Evolutionary conservation across 2,888 invertebrate species (phyloP).

Genomic region (Celastrina argiolus): DNA sequence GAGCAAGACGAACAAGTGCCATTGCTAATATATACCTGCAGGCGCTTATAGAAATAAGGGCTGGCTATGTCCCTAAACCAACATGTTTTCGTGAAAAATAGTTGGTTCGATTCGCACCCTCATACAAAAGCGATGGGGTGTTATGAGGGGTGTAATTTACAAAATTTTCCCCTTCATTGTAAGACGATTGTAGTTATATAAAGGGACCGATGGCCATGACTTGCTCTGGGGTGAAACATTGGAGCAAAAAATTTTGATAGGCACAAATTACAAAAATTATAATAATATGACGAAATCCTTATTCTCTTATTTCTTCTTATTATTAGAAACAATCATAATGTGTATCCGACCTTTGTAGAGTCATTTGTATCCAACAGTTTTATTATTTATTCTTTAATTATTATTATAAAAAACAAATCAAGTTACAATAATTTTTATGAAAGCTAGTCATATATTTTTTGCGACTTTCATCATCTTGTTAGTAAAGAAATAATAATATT

Average conservation of each 20-base stretch:
- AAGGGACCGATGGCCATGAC: slow-evolving; percentile 56
- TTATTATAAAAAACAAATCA: no score
- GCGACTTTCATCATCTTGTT: no score
- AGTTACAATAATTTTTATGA: no score
- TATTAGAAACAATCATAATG: no score
- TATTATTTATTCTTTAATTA: no score
- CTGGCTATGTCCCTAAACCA: slow-evolving; percentile 16
- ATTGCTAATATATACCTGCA: slow-evolving; percentile 21
- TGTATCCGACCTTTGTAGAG: no score
- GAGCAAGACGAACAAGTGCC: neutral
- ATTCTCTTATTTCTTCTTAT: no score
- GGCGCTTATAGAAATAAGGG: slow-evolving; percentile 13
- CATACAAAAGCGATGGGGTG: slow-evolving; percentile 57
- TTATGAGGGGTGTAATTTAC: slow-evolving; percentile 64
- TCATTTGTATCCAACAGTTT: no score
- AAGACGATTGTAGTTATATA: slow-evolving; percentile 57
- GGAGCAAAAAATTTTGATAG: slow-evolving; percentile 23
- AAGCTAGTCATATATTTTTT: no score
- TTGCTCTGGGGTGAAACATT: slow-evolving; percentile 45
- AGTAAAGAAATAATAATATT: no score
- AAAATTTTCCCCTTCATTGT: slow-evolving; percentile 66
- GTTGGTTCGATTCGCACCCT: slow-evolving; percentile 45
- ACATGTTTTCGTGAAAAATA: slow-evolving; percentile 29
- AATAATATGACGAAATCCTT: no score
- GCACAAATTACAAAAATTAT: no score